Percentiles rank a stretch among this genome's conserved stretches.
phyloP scores from a whole-genome alignment of 2,113 vertebrate genomes.

The Rhinoderma darwinii region DNA sequence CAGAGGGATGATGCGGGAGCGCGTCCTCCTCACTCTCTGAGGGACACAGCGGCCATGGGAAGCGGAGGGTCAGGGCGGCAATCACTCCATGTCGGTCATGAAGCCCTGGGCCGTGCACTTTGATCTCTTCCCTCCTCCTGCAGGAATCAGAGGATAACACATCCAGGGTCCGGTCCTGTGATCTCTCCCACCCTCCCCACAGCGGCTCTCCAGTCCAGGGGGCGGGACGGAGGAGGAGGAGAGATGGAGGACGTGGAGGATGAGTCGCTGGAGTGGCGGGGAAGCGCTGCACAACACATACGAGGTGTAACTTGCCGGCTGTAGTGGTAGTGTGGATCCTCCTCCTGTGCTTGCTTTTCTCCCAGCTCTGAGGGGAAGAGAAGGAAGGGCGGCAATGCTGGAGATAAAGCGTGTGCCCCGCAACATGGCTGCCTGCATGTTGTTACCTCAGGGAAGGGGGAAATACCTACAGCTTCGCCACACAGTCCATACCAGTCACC shows the following conservation, averaged over 20 bases:
- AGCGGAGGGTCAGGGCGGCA: background rate
- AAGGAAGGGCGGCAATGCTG: background rate
- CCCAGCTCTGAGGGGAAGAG: conserved; percentile 3
- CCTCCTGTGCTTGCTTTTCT: background rate
- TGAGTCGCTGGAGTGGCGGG: background rate
- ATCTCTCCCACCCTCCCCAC: conserved; percentile 17
- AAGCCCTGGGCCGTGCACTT: conserved; percentile 33
- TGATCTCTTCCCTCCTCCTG: conserved; percentile 51
- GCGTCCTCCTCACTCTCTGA: background rate
- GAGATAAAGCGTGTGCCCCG: conserved; percentile 15
- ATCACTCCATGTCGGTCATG: conserved; percentile 35
- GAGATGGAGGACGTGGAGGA: background rate
- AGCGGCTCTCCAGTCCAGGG: conserved; percentile 10
- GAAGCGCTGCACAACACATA: background rate
- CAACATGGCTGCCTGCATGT: conserved; percentile 36
- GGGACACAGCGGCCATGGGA: conserved; percentile 10
- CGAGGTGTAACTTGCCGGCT: conserved; percentile 23
- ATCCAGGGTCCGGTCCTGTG: conserved; percentile 34
- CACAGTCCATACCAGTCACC: too few relatives aligned
- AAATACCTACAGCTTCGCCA: too few relatives aligned
- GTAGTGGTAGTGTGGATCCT: background rate
- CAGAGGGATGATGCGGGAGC: background rate
- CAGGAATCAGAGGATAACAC: conserved; percentile 47
- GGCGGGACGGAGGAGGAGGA: conserved; percentile 9
- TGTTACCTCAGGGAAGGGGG: background rate